Base-by-base conservation (phyloP, 2,113 vertebrate genomes). In the Sterna hirundo region DNA sequence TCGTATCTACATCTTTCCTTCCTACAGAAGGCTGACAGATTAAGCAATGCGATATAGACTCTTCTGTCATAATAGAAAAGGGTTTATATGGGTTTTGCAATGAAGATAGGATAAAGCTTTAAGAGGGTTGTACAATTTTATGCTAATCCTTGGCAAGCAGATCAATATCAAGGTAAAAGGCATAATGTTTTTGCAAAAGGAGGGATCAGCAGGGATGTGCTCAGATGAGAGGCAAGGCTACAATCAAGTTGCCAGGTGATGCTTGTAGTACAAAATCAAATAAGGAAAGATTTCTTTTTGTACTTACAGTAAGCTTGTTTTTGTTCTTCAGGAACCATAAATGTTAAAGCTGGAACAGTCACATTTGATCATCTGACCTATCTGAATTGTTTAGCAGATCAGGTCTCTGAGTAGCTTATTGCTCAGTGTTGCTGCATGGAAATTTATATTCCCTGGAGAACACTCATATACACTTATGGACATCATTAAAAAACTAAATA, bases 1-100 rank as follows among this genome's bases (percentile, higher is more conserved):
- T 96, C 91, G 32, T 54, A 93, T 72, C 83, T 86, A 72, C 58
- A 94, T 91, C 90, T 93, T 88, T 93, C 58, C 72, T 87, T 93
- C 78, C 78, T 90, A 54, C 66, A 87, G 83, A 89, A 96, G 69
- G n/a, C 92, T 92, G 88, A 58, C 88, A 94, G 95, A 94, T 94
- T 85, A 93, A 89, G 70, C 22, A 40, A 94, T 76, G 34, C 5
- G 17, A 94, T 86, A 89, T 2, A 89, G 77, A 85, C 36, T 89
- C 61, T 76, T 86, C 77, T 79, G 61, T 91, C 77, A 83, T 83
- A 95, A 95, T 51, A 91, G 81, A 87, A 94, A 95, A 96, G 70
- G 58, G 34, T 13, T 96, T 84, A 89, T 82, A 71, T n/a, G 54
- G 55, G 77, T 79, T 91, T 94, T 96, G 80, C 74, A 96, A 83